Evolutionary conservation across 2,888 invertebrate species (phyloP).

Genomic region (Microctonus hyperodae): DNA sequence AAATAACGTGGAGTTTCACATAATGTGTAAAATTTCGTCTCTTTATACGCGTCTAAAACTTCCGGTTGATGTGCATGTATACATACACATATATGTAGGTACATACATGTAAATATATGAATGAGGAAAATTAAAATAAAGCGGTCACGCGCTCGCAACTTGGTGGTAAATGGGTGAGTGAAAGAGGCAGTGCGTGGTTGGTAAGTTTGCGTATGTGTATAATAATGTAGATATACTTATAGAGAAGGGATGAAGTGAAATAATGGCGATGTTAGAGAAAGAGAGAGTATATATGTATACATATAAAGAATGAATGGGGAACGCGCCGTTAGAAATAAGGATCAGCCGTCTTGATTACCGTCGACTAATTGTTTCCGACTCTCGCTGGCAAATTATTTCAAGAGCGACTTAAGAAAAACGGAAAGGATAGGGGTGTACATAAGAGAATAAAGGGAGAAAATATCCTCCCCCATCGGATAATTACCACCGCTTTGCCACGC

Average conservation of each 20-base stretch:
- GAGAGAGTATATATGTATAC: too few relatives aligned
- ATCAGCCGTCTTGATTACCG: constrained; percentile 29
- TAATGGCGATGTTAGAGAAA: background rate
- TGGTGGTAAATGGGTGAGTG: background rate
- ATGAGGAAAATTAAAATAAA: constrained; percentile 6
- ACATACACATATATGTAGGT: background rate
- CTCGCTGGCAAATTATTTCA: constrained; percentile 14
- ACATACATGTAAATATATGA: too few relatives aligned
- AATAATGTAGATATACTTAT: background rate
- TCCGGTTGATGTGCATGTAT: background rate
- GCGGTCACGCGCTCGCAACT: background rate
- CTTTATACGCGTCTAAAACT: constrained; percentile 1
- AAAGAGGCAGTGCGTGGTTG: background rate
- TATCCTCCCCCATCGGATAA: background rate
- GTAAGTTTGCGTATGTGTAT: background rate
- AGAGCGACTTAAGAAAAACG: constrained; percentile 14
- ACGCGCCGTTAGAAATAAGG: constrained; percentile 4
- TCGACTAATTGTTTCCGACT: constrained; percentile 28
- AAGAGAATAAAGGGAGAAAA: background rate
- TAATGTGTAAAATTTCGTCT: constrained; percentile 24
- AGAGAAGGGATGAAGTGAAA: background rate
- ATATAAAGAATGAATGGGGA: background rate
- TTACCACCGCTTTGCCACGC: background rate
- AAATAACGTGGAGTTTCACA: constrained; percentile 25
- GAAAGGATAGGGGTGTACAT: background rate